Percentiles rank a stretch among this genome's conserved stretches.
Conservation (phyloP, 35 echinoderm and acorn worm genomes). For the Holothuria glaberrima region DNA sequence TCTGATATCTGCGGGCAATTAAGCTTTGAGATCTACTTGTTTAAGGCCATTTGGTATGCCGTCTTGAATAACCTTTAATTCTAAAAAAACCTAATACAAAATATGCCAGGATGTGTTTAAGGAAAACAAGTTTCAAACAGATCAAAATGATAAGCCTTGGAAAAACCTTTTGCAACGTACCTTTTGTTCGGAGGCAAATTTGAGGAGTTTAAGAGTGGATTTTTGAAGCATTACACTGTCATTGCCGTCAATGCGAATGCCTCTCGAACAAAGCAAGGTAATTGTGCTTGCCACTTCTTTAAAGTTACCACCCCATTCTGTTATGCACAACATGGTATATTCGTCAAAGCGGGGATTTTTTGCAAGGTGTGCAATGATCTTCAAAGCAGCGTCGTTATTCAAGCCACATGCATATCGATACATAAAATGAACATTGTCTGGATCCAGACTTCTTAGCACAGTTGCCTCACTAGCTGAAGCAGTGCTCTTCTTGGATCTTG, state of each 20-base stretch:
- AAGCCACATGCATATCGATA: constrained; percentile 1
- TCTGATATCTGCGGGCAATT: no score
- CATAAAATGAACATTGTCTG: neutral
- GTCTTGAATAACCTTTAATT: no score
- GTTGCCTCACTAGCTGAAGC: no score
- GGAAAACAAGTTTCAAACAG: no score
- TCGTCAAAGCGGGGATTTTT: neutral
- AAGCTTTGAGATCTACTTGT: no score
- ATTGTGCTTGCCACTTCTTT: neutral
- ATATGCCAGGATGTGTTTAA: no score
- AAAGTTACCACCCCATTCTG: neutral
- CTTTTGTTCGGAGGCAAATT: neutral
- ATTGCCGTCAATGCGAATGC: neutral
- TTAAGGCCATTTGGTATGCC: no score
- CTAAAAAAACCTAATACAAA: no score
- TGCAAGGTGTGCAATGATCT: neutral
- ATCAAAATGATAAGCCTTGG: no score
- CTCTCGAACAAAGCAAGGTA: neutral
- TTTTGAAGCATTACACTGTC: neutral
- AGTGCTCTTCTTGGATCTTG: neutral
- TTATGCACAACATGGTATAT: neutral
- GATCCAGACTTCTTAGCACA: neutral
- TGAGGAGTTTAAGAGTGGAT: neutral
- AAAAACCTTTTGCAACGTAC: neutral
- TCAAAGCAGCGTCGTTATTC: neutral